Percentiles rank a stretch among this genome's conserved stretches.
Conservation (phyloP, 2,888 invertebrate species). For the Hoplodrina blanda region DNA sequence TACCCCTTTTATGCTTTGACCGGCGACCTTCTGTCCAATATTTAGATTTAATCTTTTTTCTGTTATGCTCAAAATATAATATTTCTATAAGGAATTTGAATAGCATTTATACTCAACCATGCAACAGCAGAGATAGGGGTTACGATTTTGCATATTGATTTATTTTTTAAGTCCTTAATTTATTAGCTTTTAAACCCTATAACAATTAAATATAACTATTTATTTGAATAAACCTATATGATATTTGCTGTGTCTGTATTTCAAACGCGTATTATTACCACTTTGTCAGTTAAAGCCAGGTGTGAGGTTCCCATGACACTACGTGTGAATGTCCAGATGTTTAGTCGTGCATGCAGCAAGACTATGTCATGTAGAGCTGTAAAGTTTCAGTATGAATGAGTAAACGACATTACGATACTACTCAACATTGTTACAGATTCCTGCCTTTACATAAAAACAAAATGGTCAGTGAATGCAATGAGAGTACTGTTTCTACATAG, state of each 20-base stretch:
- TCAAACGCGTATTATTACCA: background rate
- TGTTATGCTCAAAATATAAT: too few relatives aligned
- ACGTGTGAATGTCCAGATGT: background rate
- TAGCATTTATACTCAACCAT: background rate
- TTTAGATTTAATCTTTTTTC: background rate
- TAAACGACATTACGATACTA: background rate
- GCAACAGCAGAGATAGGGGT: background rate
- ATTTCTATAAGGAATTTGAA: too few relatives aligned
- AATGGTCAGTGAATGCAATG: background rate
- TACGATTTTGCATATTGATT: background rate
- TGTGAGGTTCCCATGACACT: constrained; percentile 8
- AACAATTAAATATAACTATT: background rate
- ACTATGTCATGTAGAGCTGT: background rate
- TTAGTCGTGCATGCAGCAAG: background rate
- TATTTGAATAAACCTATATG: background rate
- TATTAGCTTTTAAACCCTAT: background rate
- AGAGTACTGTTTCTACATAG: constrained; percentile 12
- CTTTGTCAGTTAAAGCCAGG: background rate
- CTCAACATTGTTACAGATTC: background rate
- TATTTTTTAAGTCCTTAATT: background rate
- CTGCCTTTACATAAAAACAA: background rate
- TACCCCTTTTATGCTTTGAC: constrained; percentile 12
- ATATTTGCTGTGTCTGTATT: background rate
- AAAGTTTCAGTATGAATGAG: too few relatives aligned
- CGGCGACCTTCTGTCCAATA: background rate